Base-by-base conservation (phyloP, 2,888 invertebrate species). In the Tethea ocularis region DNA sequence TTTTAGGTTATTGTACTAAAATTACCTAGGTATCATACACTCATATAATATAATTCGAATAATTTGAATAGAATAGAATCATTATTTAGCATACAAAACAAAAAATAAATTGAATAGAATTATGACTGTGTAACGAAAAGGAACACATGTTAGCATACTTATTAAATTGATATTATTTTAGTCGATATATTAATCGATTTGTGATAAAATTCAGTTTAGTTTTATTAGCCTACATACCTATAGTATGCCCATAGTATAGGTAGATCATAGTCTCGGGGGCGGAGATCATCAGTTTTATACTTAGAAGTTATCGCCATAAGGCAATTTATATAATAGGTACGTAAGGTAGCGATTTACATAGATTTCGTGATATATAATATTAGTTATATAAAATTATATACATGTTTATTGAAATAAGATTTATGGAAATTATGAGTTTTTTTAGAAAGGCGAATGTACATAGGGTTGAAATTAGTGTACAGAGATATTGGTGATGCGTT, bases 1-100 rank as follows among this genome's bases (percentile, higher is more conserved):
- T 78, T 78, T 69, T 78, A 80, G 82, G 83, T 82, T 82, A 83
- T 58, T 57, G 15, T 57, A 70, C 67, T 69, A 72, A 74, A 72
- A 74, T 75, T 75, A 72, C 63, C 68, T 24, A n/a, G n/a, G n/a
- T n/a, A n/a, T 57, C 61, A 56, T 63, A 61, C 64, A 61, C 20
- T 0, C 29, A 17, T 54, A 22, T 33, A 54, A 15, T 33, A 26
- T 53, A 29, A 53, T 29, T 29, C n/a, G 2, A 17, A 11, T 10
- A 20, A 2, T 17, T 13, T 33, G n/a, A 52, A 26, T 33, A 53
- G 22, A 10, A 29, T 11, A 20, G n/a, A n/a, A 7, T 17, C 4
- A 7, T 17, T 4, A 41, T 41, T 15, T 2, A 36, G 13, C 13
- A 15, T 15, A 36, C 15, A 3, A 36, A 26, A 26, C 26, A 7